phyloP scores from a whole-genome alignment of 64 coral and sea anemone species.

The Catalaphyllia jardinei region DNA sequence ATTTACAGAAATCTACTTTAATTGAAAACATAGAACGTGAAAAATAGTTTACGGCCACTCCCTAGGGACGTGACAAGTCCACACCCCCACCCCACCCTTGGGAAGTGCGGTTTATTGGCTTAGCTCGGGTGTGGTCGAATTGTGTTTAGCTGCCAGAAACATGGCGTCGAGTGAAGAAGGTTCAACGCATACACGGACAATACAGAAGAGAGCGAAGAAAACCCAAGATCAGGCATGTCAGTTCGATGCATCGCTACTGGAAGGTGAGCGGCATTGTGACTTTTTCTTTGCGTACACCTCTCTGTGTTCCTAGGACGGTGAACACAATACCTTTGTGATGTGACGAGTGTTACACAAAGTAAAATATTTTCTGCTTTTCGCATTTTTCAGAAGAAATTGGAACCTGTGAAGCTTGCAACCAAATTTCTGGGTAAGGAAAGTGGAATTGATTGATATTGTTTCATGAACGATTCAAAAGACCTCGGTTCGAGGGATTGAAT shows the following conservation, averaged over 20 bases:
- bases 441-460: constrained; percentile 1
- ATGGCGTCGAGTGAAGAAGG: constrained; percentile 98
- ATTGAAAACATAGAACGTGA: background rate
- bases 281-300: background rate
- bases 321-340: constrained; percentile 55
- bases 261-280: constrained; percentile 64
- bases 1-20: background rate
- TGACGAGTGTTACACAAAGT: constrained; percentile 37
- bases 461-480: background rate
- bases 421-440: constrained; percentile 86
- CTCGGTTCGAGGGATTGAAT: background rate
- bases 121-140: constrained; percentile 82
- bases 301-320: constrained; percentile 17
- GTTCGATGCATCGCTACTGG: constrained; percentile 96
- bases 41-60: constrained; percentile 28
- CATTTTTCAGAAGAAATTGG: constrained; percentile 85
- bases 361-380: constrained; percentile 64
- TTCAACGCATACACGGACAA: constrained; percentile 87
- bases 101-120: constrained; percentile 73
- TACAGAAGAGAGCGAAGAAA: constrained; percentile 97
- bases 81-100: constrained; percentile 83
- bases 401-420: constrained; percentile 88
- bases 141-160: constrained; percentile 93
- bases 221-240: constrained; percentile 99
- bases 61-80: constrained; percentile 36